Conservation (phyloP, 2,888 invertebrate species). For the Patella depressa region DNA sequence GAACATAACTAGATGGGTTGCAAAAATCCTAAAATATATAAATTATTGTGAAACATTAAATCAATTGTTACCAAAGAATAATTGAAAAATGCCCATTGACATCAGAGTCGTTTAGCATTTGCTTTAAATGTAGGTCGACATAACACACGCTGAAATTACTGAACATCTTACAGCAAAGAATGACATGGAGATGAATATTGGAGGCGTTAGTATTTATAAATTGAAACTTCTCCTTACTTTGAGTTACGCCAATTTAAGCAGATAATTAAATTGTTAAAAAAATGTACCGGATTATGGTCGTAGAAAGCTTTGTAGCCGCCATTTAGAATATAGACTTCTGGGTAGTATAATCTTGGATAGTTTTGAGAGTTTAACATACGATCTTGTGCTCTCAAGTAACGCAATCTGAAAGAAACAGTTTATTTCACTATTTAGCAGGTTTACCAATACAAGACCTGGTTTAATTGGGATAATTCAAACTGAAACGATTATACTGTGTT, state of each 20-base stretch:
- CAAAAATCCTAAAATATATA: constrained; percentile 76
- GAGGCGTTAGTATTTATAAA: background rate
- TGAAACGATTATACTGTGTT: background rate
- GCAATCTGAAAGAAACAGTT: constrained; percentile 75
- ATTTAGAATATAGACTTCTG: constrained; percentile 91
- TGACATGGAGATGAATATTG: too few species aligned
- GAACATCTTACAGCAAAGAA: too few species aligned
- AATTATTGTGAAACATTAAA: background rate
- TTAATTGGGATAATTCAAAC: background rate
- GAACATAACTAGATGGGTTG: constrained; percentile 81
- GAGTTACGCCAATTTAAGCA: too few species aligned
- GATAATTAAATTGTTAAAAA: background rate
- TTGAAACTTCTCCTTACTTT: background rate
- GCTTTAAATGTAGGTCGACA: too few species aligned
- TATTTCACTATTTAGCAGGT: too few species aligned
- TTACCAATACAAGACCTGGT: background rate
- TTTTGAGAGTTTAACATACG: constrained; percentile 82
- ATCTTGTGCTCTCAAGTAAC: constrained; percentile 86
- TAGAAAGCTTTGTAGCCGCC: constrained; percentile 81
- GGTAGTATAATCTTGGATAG: constrained; percentile 88
- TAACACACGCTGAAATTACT: too few species aligned
- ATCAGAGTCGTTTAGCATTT: too few species aligned
- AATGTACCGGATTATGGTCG: too few species aligned
- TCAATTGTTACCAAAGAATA: too few species aligned
- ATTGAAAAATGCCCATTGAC: too few species aligned